Percentiles rank a stretch among this genome's conserved stretches.
Conservation (phyloP, 2,113 vertebrate species). For the Toxostoma redivivum region DNA sequence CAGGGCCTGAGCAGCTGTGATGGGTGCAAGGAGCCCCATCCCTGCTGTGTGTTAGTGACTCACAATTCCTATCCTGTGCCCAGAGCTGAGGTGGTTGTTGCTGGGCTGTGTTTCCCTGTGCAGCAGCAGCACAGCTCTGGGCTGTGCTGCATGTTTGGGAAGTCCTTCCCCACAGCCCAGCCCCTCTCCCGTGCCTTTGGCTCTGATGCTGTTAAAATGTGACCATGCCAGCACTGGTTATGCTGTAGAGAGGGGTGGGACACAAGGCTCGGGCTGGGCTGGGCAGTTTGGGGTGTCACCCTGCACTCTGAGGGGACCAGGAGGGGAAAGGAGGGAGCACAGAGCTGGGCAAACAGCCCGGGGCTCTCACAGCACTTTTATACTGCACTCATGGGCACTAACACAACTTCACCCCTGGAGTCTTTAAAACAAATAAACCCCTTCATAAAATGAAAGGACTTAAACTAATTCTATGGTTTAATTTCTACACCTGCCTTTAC, state of each 20-base stretch:
- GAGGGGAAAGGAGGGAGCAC: neutral
- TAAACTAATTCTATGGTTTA: neutral
- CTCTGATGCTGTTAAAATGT: neutral
- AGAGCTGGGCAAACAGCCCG: rapidly evolving
- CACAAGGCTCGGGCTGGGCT: neutral
- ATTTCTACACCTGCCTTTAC: neutral
- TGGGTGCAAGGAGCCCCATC: neutral
- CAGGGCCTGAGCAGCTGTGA: neutral
- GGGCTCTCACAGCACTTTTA: neutral
- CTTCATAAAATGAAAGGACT: neutral
- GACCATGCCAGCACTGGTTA: neutral
- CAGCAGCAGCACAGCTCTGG: neutral
- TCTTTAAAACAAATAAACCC: neutral
- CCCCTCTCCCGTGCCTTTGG: neutral
- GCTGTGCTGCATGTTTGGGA: neutral
- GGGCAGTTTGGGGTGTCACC: neutral
- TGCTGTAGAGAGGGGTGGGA: too few relatives aligned
- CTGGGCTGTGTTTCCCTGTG: neutral
- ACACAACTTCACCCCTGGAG: neutral
- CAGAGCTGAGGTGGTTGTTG: neutral
- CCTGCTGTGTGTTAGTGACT: neutral
- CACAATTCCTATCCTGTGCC: neutral
- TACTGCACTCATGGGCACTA: neutral
- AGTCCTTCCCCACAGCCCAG: neutral
- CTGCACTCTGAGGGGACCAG: neutral